A percentile compares a stretch with the other conserved stretches of the same genome.
These are phyloP conservation scores for Netelia inedita DNA, from an alignment of 2,888 invertebrate genomes.

Conservation along the genomic window DNA sequence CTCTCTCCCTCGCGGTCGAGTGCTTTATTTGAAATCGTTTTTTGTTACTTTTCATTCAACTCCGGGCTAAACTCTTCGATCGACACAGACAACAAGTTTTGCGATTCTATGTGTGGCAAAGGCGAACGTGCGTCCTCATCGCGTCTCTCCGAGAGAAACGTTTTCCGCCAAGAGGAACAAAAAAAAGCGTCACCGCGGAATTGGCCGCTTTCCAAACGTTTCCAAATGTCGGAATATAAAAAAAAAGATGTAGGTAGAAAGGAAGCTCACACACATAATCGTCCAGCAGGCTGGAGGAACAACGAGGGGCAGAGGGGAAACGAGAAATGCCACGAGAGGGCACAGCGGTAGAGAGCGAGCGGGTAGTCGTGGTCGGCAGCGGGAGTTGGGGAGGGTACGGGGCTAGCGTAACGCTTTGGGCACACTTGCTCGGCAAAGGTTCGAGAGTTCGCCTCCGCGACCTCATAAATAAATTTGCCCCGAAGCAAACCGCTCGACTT, in stretches of 20 bases:
- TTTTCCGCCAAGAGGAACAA: conserved; percentile 31
- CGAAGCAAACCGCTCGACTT: conserved; percentile 26
- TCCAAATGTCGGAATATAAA: conserved; percentile 33
- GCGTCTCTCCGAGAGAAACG: conserved; percentile 51
- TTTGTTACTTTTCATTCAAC: conserved; percentile 30
- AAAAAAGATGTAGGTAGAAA: conserved; percentile 46
- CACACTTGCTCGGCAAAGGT: conserved; percentile 61
- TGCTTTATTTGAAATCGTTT: conserved; percentile 14
- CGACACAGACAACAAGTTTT: conserved; percentile 42
- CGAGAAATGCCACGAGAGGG: background rate
- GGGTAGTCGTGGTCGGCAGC: background rate
- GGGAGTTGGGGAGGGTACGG: background rate
- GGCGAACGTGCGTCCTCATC: conserved; percentile 59
- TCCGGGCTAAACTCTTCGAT: conserved; percentile 39
- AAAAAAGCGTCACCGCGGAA: conserved; percentile 65
- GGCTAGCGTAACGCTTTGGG: conserved; percentile 56
- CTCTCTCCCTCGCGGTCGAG: background rate
- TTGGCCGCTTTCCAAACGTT: conserved; percentile 71
- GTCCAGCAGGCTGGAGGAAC: conserved; percentile 3
- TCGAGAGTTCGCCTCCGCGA: conserved; percentile 56
- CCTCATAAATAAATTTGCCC: conserved; percentile 68
- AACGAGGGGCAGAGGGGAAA: conserved; percentile 10
- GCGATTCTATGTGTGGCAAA: conserved; percentile 49
- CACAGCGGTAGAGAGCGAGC: background rate
- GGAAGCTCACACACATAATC: conserved; percentile 46